Evolutionary conservation across 2,113 vertebrate genomes (phyloP), one percentile per base, ranked within the genome.

Genomic region (Hippocampus barbouri): DNA sequence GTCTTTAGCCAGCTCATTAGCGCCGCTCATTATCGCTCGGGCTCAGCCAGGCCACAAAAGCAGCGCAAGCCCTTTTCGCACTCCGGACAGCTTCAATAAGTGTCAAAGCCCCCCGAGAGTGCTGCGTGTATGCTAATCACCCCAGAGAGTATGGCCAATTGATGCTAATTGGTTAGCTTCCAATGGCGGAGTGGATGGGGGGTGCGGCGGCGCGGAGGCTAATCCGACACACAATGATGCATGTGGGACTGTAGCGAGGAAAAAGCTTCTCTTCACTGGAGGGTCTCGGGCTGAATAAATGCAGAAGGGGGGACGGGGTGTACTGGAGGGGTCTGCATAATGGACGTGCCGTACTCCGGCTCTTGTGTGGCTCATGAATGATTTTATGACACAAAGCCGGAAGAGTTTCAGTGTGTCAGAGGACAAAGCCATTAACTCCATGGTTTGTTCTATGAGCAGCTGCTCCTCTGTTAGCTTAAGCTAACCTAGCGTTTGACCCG

Each of bases 141-240:
- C 85, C 83, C 84, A 61, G 88, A 88, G 85, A 85, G 83, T 83
- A 77, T 80, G 23, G 65, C 84, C 84, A 78, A 87, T 85, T 88
- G 85, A 90, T 82, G 85, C 85, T 90, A 89, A 89, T 87, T 87
- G 86, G 84, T 86, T 80, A 79, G 69, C 82, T 78, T 86, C 85
- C 84, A 81, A 77, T 82, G 74, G 85, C 56, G 9, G 85, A 66
- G 79, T 76, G 77, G 83, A 63, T 18, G 34, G 20, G 30, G 60
- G 60, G 21, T 21, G 20, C 10, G 21, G 41, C 0, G 21, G n/a
- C 2, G 23, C 5, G 23, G n/a, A 8, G 38, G 38, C 83, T 88
- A 78, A 85, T 87, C 80, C 85, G 25, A 45, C 73, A 8, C 86
- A 89, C 85, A 87, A 83, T 83, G 80, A 87, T 74, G 72, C 86